Base-by-base conservation (phyloP, 2,888 invertebrate genomes). In the Ophraella communa region DNA sequence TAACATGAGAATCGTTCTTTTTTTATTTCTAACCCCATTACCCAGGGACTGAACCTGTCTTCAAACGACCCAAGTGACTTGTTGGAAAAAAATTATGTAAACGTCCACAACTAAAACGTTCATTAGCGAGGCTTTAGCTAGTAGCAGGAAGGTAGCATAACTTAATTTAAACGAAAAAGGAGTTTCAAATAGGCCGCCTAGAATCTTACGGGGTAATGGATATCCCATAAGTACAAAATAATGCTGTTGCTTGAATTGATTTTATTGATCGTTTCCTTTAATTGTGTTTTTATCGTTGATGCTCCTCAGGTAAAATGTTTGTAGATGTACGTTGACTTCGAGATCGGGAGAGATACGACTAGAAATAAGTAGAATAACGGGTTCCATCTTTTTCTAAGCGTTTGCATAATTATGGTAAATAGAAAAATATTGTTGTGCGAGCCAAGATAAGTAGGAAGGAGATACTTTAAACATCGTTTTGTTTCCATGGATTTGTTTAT, bases 81-180 rank as follows among this genome's bases (percentile, higher is more conserved):
- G 47, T 57, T 53, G 24, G 44, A 63, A 65, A 57, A 53, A 64
- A 66, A 51, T 51, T 60, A 62, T 62, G 62, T 64, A 65, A 67
- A 62, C 52, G 30, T 52, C 30, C 39, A 58, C 56, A 55, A 42
- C 51, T 58, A 49, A 59, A 56, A 61, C 62, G 62, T 60, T 65
- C 64, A 68, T 65, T 68, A 64, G 64, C 47, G 54, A 62, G 55
- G 44, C 60, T 42, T 60, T 60, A 30, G 52, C 44, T 60, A 60
- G 62, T 59, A 53, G 62, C 62, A 62, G 62, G 56, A 59, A 21
- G 60, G 56, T 63, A 49, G 70, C 70, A 70, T 70, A 70, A 66
- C 70, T 70, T 70, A 70, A 70, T 70, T 70, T 66, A 62, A 64
- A 58, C 70, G 56, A 61, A 70, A 64, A 70, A 67, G 70, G 70